Evolutionary conservation across 2,797 vertebrate species (phyloP).

Genomic region (Apogon hyalosoma): DNA sequence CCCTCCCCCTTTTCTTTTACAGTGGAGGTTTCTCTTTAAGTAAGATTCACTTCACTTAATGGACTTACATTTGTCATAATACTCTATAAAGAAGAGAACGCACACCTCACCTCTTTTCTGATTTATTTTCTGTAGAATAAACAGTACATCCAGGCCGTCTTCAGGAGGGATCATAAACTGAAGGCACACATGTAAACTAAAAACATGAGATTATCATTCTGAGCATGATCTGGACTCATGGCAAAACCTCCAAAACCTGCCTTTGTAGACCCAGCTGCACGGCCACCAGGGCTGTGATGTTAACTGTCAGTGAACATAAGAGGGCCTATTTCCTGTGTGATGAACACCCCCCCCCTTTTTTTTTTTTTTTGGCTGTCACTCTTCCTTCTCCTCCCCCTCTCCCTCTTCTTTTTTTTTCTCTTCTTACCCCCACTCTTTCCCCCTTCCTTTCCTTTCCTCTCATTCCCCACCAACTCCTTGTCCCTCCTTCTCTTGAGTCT

Average conservation of each 20-base stretch:
- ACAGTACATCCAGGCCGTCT: neutral
- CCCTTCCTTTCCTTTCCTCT: slow-evolving; percentile 24
- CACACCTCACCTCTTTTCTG: neutral
- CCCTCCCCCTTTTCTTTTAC: slow-evolving; percentile 41
- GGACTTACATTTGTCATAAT: neutral
- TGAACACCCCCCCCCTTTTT: slow-evolving; percentile 53
- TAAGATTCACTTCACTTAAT: slow-evolving; percentile 33
- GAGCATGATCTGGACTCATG: slow-evolving; percentile 49
- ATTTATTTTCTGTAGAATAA: neutral
- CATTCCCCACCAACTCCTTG: slow-evolving; percentile 31
- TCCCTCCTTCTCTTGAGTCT: slow-evolving; percentile 49
- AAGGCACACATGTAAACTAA: neutral
- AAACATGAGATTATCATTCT: slow-evolving; percentile 54
- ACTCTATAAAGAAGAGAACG: neutral
- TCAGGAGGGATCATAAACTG: neutral
- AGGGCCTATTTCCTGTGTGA: slow-evolving; percentile 71
- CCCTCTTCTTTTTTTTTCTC: slow-evolving; percentile 7
- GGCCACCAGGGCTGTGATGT: slow-evolving; percentile 60
- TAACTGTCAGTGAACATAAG: slow-evolving; percentile 65
- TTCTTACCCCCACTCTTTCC: slow-evolving; percentile 25
- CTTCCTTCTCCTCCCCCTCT: slow-evolving; percentile 56
- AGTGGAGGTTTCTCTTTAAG: slow-evolving; percentile 50
- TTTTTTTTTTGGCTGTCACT: slow-evolving; percentile 67
- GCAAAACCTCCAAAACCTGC: slow-evolving; percentile 20
- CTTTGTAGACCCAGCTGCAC: slow-evolving; percentile 29